Conservation (phyloP, 2,888 invertebrate genomes). For the Lydus trimaculatus region DNA sequence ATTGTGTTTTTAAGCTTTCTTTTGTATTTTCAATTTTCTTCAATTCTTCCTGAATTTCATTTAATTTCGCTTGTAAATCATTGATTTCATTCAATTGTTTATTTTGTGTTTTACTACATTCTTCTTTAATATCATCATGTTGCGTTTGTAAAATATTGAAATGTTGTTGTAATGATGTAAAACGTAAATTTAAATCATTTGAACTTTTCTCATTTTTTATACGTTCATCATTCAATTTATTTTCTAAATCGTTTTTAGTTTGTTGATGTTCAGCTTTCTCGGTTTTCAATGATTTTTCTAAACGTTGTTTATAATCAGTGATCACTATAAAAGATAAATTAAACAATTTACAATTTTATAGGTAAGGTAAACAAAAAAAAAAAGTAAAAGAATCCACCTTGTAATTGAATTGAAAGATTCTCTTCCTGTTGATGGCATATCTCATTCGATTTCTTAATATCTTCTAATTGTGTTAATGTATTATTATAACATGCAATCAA, state of each 20-base stretch:
- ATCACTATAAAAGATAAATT: constrained; percentile 60
- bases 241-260: constrained; percentile 61
- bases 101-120: constrained; percentile 61
- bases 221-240: constrained; percentile 62
- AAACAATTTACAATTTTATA: constrained; percentile 1
- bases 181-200: constrained; percentile 63
- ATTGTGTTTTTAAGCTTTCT: constrained; percentile 58
- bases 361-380: too few relatives aligned
- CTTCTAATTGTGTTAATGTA: constrained; percentile 66
- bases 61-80: constrained; percentile 61
- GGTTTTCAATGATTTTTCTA: constrained; percentile 66
- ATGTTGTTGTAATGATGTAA: constrained; percentile 65
- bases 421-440: constrained; percentile 68
- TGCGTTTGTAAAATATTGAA: constrained; percentile 64
- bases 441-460: constrained; percentile 62
- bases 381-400: constrained; percentile 58
- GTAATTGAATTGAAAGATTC: constrained; percentile 65
- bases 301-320: constrained; percentile 65
- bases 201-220: constrained; percentile 62
- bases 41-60: constrained; percentile 61
- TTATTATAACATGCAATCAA: constrained; percentile 68
- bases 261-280: constrained; percentile 66
- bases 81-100: constrained; percentile 62
- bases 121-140: constrained; percentile 63
- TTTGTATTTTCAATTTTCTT: constrained; percentile 56